Percentiles rank a stretch among this genome's conserved stretches.
phyloP scores from a whole-genome alignment of 2,113 vertebrate species.

The Archilochus colubris region DNA sequence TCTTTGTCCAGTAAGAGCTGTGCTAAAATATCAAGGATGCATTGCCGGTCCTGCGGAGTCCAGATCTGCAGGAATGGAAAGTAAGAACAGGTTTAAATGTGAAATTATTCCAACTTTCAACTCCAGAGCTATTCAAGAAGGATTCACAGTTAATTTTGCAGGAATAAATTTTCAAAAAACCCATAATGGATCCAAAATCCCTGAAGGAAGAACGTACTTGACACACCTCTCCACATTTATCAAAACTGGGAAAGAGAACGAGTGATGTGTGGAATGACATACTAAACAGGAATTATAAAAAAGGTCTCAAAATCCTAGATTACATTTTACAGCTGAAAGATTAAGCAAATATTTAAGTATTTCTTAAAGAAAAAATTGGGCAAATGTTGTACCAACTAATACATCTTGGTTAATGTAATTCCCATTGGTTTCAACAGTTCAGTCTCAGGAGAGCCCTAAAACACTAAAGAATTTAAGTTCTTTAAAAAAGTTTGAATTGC shows the following conservation, averaged over 20 bases:
- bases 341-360: neutral
- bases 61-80: constrained; percentile 80
- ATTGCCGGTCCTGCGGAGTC: constrained; percentile 91
- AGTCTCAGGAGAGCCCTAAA: neutral
- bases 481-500: neutral
- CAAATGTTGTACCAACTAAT: neutral
- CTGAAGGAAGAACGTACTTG: neutral
- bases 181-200: neutral
- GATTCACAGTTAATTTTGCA: neutral
- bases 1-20: constrained; percentile 93
- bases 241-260: neutral
- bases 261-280: neutral
- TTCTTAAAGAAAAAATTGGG: rapidly evolving
- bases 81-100: neutral
- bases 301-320: neutral
- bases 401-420: neutral
- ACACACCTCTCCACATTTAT: neutral
- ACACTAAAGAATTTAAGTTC: neutral
- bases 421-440: neutral
- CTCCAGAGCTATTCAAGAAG: neutral
- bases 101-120: neutral
- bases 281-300: neutral
- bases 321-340: neutral
- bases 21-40: constrained; percentile 83
- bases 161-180: neutral